Percentiles rank a stretch among this genome's conserved stretches.
phyloP scores from a whole-genome alignment of 1,140 invertebrate species.

The Penaeus indicus region DNA sequence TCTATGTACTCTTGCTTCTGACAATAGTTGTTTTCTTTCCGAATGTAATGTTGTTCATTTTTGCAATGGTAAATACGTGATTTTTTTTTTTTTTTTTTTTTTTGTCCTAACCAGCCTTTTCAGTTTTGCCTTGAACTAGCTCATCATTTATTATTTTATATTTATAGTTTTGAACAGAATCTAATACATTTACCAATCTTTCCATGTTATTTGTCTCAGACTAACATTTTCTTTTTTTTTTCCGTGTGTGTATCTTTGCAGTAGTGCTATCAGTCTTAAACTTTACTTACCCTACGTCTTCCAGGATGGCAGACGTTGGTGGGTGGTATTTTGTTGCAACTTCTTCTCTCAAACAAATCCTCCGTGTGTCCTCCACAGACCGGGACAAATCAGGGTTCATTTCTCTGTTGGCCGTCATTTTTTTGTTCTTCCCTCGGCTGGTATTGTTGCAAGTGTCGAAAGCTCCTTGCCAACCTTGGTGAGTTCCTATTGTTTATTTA shows the following conservation, averaged over 20 bases:
- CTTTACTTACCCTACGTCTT: constrained; percentile 72
- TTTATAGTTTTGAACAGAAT: background rate
- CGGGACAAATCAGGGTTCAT: constrained; percentile 69
- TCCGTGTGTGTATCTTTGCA: constrained; percentile 50
- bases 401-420: constrained; percentile 68
- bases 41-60: background rate
- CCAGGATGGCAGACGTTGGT: constrained; percentile 73
- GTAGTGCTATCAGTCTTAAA: constrained; percentile 71
- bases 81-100: too few species aligned
- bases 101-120: background rate
- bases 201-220: background rate
- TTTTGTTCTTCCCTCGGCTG: constrained; percentile 65
- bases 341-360: constrained; percentile 67
- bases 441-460: constrained; percentile 71
- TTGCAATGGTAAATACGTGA: too few species aligned
- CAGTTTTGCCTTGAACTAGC: background rate
- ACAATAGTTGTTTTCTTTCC: too few species aligned
- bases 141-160: too few species aligned
- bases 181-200: background rate
- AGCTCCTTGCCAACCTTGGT: constrained; percentile 70
- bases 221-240: constrained; percentile 12
- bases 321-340: constrained; percentile 69
- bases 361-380: constrained; percentile 62
- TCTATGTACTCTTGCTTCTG: too few species aligned
- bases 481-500: constrained; percentile 53